Evolutionary conservation across 2,797 vertebrate species (phyloP), one percentile per base, ranked within the genome.

Genomic region (Natrix natrix): DNA sequence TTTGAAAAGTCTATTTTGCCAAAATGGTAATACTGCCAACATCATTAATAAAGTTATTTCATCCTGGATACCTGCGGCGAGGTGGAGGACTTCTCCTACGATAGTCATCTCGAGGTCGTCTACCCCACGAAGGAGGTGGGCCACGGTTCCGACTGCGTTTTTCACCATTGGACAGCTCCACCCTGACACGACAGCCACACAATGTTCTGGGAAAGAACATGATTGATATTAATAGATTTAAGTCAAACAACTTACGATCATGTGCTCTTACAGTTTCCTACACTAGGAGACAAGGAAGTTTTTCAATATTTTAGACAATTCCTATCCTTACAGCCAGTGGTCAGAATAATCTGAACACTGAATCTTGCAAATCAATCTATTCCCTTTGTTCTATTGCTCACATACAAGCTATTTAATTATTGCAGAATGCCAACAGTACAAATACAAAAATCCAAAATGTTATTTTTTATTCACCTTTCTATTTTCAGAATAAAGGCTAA

Each of bases 141-240:
- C 99, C 99, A 0, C 99, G 98, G 98, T 99, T 99, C 93, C 99
- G 98, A 74, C 99, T 99, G 63, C 99, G 98, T 86, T 99, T 99
- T 96, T 99, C 99, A 1, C 99, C 99, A 5, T 99, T 99, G 88
- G 99, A 99, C 57, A 99, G 97, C 95, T 99, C 99, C 69, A 99
- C 99, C 12, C 99, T 98, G 55, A 99, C 99, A 1, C 99, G 98
- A 94, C 98, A 99, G 91, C 99, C 99, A 94, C 99, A 99, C 28
- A 99, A 98, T 1, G 97, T 99, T 96, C 99, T 99, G 83, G 8
- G 26, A 93, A 3, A 94, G 5, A 87, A 48, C 37, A 78, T 83
- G 78, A 83, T 24, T 24, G 11, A 22, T 48, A 24, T 48, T 48
- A 48, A 43, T 48, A 48, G 4, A 48, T 83, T 48, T 24, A 83